phyloP scores from a whole-genome alignment of 2,113 vertebrate genomes.

The Bungarus multicinctus region DNA sequence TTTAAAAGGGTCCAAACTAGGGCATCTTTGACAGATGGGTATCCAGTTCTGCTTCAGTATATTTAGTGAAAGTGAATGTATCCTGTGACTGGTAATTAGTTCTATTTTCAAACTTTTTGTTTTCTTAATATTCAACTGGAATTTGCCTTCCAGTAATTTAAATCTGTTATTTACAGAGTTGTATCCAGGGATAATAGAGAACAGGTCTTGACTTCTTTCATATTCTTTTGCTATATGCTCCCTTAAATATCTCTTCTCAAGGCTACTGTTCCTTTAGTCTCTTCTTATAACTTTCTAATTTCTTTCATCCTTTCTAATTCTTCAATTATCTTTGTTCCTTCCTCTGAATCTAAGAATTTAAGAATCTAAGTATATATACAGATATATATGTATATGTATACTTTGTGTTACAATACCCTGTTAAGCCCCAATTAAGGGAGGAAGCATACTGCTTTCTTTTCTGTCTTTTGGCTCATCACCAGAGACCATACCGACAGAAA shows the following conservation, averaged over 20 bases:
- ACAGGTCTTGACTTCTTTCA: not conserved
- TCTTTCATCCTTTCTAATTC: not conserved
- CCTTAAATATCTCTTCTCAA: not conserved
- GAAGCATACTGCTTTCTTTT: no score
- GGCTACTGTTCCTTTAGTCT: not conserved
- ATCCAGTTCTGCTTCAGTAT: not conserved
- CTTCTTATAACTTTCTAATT: not conserved
- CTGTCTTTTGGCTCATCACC: no score
- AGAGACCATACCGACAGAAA: no score
- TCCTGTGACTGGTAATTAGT: not conserved
- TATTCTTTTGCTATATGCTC: not conserved
- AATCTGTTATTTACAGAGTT: not conserved
- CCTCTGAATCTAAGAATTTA: not conserved
- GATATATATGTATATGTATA: no score
- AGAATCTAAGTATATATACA: no score
- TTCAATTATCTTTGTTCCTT: not conserved
- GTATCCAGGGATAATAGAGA: not conserved
- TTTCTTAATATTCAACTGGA: not conserved
- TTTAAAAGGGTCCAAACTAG: not conserved
- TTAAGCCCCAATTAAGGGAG: no score
- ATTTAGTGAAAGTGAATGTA: not conserved
- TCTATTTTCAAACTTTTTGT: not conserved
- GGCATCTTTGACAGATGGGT: not conserved
- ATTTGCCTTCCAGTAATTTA: not conserved
- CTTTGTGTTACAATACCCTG: no score